Evolutionary conservation across 2,797 vertebrate genomes (phyloP), one percentile per base, ranked within the genome.

Genomic region (Sebastes hopkinsi): DNA sequence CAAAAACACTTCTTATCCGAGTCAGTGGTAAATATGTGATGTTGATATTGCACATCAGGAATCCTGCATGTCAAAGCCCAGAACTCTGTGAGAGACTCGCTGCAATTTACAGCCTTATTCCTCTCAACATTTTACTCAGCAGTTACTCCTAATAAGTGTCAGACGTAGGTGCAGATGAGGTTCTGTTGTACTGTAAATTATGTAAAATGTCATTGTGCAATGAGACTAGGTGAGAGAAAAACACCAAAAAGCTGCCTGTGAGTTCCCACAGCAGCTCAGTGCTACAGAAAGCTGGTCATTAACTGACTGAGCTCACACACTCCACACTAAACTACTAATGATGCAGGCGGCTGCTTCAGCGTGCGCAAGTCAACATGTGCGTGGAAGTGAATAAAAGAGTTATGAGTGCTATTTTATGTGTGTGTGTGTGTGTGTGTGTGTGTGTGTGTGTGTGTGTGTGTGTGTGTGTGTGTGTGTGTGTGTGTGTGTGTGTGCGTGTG

Each of bases 251-350:
- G 75, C 82, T 83, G 75, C 54, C 55, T 75, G 83, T 2, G 36
- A 71, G 58, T 59, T 81, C 77, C 62, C 75, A 75, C 82, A 74
- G 77, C 81, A 75, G 82, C 80, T 87, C 73, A 69, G 59, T 29
- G 36, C 34, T 67, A 79, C 59, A 62, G 71, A 83, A 85, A 83
- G 65, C 65, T 72, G 77, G 58, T 84, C 83, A 81, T 90, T 87
- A 72, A 83, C 85, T 58, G 46, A 64, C 77, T 84, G 75, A 82
- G 84, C 77, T 86, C 82, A 76, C 71, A 79, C 67, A 83, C 67
- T 83, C 64, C 2, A 77, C 80, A 80, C 85, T 75, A 61, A 88
- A 88, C 77, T 74, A 79, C 85, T 90, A 88, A 89, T 86, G 81
- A 92, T 85, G 82, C 86, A 79, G 83, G 80, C 73, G 80, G 80